A percentile compares a stretch with the other conserved stretches of the same genome.
These are phyloP conservation scores for Pseudopleuronectes americanus DNA, from an alignment of 2,797 vertebrate genomes.

Conservation along the genomic window DNA sequence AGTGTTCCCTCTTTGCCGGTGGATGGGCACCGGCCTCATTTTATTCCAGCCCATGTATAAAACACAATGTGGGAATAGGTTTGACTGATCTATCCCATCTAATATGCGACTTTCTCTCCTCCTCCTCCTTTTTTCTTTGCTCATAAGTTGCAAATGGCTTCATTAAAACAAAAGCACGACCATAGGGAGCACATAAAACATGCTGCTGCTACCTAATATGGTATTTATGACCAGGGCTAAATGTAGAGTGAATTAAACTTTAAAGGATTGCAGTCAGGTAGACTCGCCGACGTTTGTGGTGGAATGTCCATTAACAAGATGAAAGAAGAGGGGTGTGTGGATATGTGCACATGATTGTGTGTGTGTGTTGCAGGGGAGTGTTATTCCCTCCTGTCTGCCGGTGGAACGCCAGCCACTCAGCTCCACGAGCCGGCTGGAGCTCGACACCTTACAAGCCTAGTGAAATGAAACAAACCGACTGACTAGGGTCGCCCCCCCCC, in stretches of 20 bases:
- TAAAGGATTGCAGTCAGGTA: slow-evolving; percentile 99
- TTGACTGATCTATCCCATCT: slow-evolving; percentile 94
- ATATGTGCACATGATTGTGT: background rate
- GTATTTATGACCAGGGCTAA: slow-evolving; percentile 98
- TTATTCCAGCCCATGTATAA: slow-evolving; percentile 90
- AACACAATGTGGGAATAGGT: slow-evolving; percentile 93
- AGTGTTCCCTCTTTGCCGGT: slow-evolving; percentile 23
- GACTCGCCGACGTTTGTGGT: slow-evolving; percentile 88
- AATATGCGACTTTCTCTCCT: slow-evolving; percentile 84
- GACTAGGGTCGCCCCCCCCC: slow-evolving; percentile 44
- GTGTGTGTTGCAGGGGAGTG: slow-evolving; percentile 38
- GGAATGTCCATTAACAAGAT: slow-evolving; percentile 96
- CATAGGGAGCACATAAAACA: slow-evolving; percentile 93
- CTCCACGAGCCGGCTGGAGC: slow-evolving; percentile 81
- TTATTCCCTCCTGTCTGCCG: slow-evolving; percentile 81
- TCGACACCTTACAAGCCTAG: slow-evolving; percentile 72
- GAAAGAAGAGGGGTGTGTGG: slow-evolving; percentile 82
- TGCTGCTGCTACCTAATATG: slow-evolving; percentile 94
- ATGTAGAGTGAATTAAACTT: slow-evolving; percentile 99
- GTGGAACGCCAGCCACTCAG: slow-evolving; percentile 74
- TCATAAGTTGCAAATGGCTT: slow-evolving; percentile 99
- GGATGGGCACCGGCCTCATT: slow-evolving; percentile 69
- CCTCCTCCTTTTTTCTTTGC: slow-evolving; percentile 77
- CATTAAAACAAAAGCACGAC: slow-evolving; percentile 99
- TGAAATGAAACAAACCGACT: slow-evolving; percentile 78